A percentile compares a stretch with the other conserved stretches of the same genome.
phyloP scores from a whole-genome alignment of 1,140 invertebrate species.

The Temnothorax curvispinosus region DNA sequence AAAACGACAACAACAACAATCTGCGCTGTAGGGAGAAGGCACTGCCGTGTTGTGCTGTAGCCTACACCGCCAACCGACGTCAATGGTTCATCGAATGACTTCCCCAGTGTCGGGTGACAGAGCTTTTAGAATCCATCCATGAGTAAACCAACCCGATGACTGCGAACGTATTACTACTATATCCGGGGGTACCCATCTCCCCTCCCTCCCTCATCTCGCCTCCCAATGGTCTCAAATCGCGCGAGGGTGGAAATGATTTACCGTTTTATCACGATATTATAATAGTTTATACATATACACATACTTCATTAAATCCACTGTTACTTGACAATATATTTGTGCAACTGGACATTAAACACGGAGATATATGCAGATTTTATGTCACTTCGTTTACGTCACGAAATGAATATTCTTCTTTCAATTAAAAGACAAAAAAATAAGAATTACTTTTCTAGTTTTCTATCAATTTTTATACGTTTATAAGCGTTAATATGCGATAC shows the following conservation, averaged over 20 bases:
- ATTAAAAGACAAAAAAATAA: background rate
- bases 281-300: background rate
- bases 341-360: background rate
- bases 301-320: background rate
- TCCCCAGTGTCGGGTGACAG: conserved; percentile 66
- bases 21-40: conserved; percentile 8
- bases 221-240: background rate
- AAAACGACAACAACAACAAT: conserved; percentile 54
- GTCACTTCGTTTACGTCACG: background rate
- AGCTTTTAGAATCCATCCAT: conserved; percentile 69
- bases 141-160: conserved; percentile 68
- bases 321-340: conserved; percentile 25
- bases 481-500: background rate
- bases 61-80: conserved; percentile 20
- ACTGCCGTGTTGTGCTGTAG: conserved; percentile 20
- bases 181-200: background rate
- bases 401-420: background rate
- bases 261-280: conserved; percentile 1
- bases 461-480: background rate
- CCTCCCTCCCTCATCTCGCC: background rate
- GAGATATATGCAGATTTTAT: background rate
- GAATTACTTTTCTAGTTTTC: background rate
- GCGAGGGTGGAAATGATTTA: conserved; percentile 51
- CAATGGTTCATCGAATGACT: conserved; percentile 60
- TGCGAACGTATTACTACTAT: conserved; percentile 63